phyloP scores from a whole-genome alignment of 2,113 vertebrate species.

The Podocnemis expansa region DNA sequence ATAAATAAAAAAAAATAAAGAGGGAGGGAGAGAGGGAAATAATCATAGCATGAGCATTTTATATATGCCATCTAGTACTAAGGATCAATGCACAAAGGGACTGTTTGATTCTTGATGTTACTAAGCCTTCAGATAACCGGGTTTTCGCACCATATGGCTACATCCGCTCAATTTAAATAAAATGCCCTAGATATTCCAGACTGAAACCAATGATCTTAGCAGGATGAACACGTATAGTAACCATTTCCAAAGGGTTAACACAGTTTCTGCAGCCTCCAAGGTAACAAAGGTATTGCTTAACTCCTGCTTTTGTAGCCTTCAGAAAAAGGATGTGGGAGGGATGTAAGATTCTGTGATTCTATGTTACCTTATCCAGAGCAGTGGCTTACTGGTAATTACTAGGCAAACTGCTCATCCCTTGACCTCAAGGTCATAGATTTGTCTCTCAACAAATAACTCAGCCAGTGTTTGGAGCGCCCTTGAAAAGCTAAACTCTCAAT shows the following conservation, averaged over 20 bases:
- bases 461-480: constrained; percentile 1
- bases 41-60: background rate
- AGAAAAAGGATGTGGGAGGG: constrained; percentile 5
- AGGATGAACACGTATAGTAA: background rate
- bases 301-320: background rate
- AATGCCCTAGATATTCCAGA: background rate
- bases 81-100: constrained; percentile 7
- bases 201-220: constrained; percentile 18
- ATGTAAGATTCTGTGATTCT: no score
- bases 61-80: background rate
- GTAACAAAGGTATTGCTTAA: background rate
- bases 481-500: background rate
- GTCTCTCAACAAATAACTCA: constrained; percentile 25
- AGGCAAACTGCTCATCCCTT: constrained; percentile 60
- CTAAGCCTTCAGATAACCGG: constrained; percentile 23
- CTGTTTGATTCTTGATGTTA: constrained; percentile 57
- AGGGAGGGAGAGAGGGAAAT: background rate
- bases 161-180: constrained; percentile 37
- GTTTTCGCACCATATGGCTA: constrained; percentile 27
- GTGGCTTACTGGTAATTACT: constrained; percentile 65
- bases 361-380: constrained; percentile 9
- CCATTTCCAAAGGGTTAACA: background rate
- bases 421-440: constrained; percentile 58
- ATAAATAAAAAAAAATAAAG: background rate
- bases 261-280: background rate